Conservation (phyloP, 1,140 invertebrate species). For the Aphaenogaster ashmeadi region DNA sequence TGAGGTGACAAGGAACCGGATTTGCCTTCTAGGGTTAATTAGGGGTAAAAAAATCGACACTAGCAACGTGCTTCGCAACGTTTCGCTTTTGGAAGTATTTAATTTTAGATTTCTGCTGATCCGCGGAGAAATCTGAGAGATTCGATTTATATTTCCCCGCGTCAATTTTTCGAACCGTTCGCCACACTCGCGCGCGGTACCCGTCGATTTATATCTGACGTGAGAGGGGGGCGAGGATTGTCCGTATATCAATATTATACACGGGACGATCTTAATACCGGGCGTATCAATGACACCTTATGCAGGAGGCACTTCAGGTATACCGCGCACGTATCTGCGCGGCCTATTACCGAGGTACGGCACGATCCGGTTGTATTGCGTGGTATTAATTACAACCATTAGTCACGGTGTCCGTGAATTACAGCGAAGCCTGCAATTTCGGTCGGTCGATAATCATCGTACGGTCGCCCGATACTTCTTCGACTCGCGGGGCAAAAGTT, state of each 20-base stretch:
- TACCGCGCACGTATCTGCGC: constrained; percentile 44
- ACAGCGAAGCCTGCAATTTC: constrained; percentile 58
- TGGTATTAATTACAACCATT: constrained; percentile 68
- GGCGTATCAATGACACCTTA: constrained; percentile 49
- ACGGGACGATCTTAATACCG: constrained; percentile 47
- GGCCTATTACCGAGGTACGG: constrained; percentile 49
- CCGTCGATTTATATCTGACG: constrained; percentile 15
- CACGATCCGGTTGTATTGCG: constrained; percentile 48
- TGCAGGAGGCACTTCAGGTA: constrained; percentile 12
- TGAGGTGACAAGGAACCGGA: too few species aligned
- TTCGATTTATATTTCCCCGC: not conserved
- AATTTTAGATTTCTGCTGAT: not conserved
- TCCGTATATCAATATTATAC: constrained; percentile 54
- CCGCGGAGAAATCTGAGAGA: not conserved
- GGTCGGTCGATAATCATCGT: constrained; percentile 54
- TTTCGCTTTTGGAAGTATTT: not conserved
- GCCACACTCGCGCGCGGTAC: too few species aligned
- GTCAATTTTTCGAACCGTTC: not conserved
- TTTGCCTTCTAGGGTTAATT: too few species aligned
- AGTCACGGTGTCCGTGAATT: constrained; percentile 63
- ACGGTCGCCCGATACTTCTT: constrained; percentile 36
- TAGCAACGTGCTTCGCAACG: not conserved
- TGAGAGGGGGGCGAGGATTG: not conserved
- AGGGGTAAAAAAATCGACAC: not conserved
- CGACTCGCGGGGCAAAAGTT: constrained; percentile 46